Evolutionary conservation across 1,140 invertebrate genomes (phyloP), one percentile per base, ranked within the genome.

Genomic region (Conopomorpha cramerella): DNA sequence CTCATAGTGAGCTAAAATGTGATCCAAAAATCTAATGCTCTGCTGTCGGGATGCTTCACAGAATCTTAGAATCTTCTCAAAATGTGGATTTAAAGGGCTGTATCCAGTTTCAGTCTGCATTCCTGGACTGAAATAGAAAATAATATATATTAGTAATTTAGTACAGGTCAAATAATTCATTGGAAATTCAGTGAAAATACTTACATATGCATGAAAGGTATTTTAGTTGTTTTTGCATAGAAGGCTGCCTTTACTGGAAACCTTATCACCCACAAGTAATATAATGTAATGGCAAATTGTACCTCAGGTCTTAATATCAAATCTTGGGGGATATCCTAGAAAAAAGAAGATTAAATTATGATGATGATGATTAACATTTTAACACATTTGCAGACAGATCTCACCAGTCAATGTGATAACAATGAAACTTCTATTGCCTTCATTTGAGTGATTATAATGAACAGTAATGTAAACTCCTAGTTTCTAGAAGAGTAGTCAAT

Each of bases 231-330:
- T 58, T 80, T 82, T 37, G 77, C 79, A 55, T 81, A 70, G 12
- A 84, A 53, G 11, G 83, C 74, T 50, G 79, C 78, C 46, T 81
- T 80, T 8, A 82, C 78, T 30, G 83, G 67, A 39, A 74, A 78
- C 43, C 88, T 81, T 13, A 94, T 58, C 19, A 89, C 77, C 90
- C 91, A 93, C 49, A 90, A 83, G 53, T 93, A 89, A 62, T 92
- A 94, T 4, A 92, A 66, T 29, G 86, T 82, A 26, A 91, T 58
- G 8, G 89, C 85, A 72, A 92, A 93, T 18, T 87, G 58, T 0
- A 82, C 76, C 43, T 81, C 79, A 12, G 65, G 62, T 23, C 4
- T 26, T 8, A 25, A 13, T 7, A 70, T 29, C 2, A 42, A 27
- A 18, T 49, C 19, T 40, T 15, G 76, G 14, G 14, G 42, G 30